Evolutionary conservation across 2,113 vertebrate species (phyloP).

Genomic region (Trachemys scripta): DNA sequence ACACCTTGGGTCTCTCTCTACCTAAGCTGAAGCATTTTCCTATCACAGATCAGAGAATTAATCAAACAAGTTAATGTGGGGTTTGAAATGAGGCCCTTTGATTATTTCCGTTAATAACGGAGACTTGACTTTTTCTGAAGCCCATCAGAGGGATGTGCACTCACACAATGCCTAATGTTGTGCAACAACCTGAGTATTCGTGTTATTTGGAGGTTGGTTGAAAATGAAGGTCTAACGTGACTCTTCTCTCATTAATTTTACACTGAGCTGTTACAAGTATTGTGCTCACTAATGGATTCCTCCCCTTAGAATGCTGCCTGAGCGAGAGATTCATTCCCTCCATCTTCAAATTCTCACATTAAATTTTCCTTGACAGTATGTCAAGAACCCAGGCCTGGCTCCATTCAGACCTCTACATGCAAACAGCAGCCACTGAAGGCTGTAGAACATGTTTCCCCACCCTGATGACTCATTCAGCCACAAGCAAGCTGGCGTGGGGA

Average conservation of each 20-base stretch:
- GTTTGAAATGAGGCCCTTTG: neutral
- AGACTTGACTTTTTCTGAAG: constrained; percentile 5
- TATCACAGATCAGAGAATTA: neutral
- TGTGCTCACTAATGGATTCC: neutral
- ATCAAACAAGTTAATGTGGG: neutral
- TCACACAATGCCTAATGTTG: neutral
- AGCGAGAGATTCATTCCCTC: neutral
- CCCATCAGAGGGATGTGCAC: neutral
- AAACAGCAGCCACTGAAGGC: neutral
- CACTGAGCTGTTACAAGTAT: neutral
- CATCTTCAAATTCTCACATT: neutral
- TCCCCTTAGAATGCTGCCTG: neutral
- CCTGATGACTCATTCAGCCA: accelerated
- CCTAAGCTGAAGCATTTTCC: neutral
- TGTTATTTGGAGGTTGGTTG: neutral
- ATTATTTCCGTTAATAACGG: neutral
- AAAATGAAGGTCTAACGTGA: neutral
- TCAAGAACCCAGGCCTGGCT: neutral
- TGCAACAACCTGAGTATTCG: neutral
- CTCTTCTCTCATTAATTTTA: neutral
- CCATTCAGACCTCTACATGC: neutral
- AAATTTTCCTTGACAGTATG: neutral
- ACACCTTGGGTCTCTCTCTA: neutral
- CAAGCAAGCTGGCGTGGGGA: neutral
- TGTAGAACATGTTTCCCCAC: neutral